Conservation (phyloP, 2,797 vertebrate species). For the Centroberyx gerrardi region DNA sequence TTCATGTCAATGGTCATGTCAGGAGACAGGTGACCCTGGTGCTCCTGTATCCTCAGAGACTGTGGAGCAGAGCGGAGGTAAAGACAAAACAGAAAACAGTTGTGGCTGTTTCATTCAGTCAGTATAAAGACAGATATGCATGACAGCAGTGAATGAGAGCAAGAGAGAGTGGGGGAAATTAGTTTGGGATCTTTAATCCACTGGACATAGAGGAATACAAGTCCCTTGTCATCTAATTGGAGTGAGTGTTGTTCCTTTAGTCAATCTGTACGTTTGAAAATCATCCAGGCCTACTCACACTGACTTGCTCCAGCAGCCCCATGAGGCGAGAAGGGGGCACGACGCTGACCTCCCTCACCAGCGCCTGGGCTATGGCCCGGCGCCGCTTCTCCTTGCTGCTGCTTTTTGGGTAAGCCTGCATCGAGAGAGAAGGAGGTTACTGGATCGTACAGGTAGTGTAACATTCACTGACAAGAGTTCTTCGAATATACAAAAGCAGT, state of each 20-base stretch:
- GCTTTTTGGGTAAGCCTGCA: constrained; percentile 94
- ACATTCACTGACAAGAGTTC: rapidly evolving
- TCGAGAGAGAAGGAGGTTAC: neutral
- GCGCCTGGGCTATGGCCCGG: constrained; percentile 94
- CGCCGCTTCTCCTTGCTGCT: constrained; percentile 97
- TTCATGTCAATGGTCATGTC: constrained; percentile 93
- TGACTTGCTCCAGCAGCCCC: constrained; percentile 94
- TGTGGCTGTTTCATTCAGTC: neutral
- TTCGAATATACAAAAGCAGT: rapidly evolving
- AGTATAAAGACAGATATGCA: neutral
- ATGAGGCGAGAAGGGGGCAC: constrained; percentile 98
- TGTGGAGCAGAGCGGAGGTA: constrained; percentile 57
- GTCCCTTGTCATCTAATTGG: constrained; percentile 23
- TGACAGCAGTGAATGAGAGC: neutral
- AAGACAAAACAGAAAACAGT: neutral
- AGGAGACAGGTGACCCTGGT: constrained; percentile 90
- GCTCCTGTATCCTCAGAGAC: constrained; percentile 93
- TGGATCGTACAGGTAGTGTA: neutral
- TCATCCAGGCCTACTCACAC: constrained; percentile 61
- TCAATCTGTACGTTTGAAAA: neutral
- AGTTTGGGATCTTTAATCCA: constrained; percentile 2
- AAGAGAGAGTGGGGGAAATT: neutral
- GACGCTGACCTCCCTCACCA: constrained; percentile 97
- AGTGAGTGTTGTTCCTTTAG: neutral
- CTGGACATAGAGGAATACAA: no score